phyloP scores from a whole-genome alignment of 2,113 vertebrate species.

The Erinaceus europaeus region DNA sequence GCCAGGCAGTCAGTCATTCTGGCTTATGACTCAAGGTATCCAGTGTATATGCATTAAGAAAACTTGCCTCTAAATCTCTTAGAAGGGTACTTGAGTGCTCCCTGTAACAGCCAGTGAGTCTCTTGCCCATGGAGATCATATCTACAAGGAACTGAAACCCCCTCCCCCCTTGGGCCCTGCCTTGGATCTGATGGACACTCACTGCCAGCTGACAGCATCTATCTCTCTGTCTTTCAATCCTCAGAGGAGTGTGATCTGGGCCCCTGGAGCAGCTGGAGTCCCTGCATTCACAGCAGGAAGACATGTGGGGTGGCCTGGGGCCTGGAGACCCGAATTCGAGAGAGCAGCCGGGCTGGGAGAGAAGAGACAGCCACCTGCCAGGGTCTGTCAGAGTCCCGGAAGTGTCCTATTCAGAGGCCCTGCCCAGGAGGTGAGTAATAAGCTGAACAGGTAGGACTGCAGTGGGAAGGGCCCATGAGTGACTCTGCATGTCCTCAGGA shows the following conservation, averaged over 20 bases:
- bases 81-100: too few relatives aligned
- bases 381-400: slow-evolving; percentile 60
- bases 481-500: not conserved
- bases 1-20: not conserved
- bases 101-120: not conserved
- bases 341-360: not conserved
- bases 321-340: slow-evolving; percentile 62
- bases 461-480: rapidly evolving
- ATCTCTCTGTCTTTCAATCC: not conserved
- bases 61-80: not conserved
- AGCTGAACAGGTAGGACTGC: rapidly evolving
- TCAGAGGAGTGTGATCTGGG: slow-evolving; percentile 67
- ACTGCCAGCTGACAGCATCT: not conserved
- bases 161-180: not conserved
- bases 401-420: slow-evolving; percentile 59
- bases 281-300: slow-evolving; percentile 55
- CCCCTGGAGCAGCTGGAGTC: slow-evolving; percentile 71
- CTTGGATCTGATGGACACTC: not conserved
- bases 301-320: slow-evolving; percentile 62
- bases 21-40: not conserved
- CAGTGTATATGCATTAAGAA: not conserved
- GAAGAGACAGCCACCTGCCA: slow-evolving; percentile 48
- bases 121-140: not conserved
- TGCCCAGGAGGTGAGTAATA: slow-evolving; percentile 66
- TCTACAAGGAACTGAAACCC: not conserved